Percentiles rank a stretch among this genome's conserved stretches.
Conservation (phyloP, 2,113 vertebrate species). For the Tursiops truncatus region DNA sequence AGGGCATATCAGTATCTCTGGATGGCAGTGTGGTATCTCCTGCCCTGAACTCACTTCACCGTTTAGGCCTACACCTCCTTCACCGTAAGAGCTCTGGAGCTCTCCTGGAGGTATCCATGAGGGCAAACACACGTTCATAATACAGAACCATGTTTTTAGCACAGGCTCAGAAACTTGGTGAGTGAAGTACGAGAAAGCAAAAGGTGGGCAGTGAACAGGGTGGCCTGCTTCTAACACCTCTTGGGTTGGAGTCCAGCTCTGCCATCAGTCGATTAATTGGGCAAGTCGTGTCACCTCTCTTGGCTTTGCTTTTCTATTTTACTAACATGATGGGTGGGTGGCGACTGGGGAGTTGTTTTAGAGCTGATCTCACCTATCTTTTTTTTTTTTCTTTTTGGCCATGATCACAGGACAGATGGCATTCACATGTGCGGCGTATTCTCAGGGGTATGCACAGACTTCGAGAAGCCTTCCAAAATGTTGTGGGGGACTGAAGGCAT, state of each 20-base stretch:
- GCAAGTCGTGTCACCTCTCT: not conserved
- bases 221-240: not conserved
- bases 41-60: not conserved
- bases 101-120: not conserved
- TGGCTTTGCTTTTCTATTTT: not conserved
- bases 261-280: not conserved
- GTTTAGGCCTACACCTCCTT: not conserved
- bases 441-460: not conserved
- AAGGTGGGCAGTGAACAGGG: not conserved
- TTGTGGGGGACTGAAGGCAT: not conserved
- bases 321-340: not conserved
- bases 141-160: not conserved
- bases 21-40: not conserved
- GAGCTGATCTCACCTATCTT: not conserved
- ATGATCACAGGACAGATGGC: not conserved
- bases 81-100: not conserved
- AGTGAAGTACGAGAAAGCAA: not conserved
- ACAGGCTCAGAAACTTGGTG: not conserved
- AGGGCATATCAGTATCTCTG: not conserved
- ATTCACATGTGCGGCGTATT: not conserved
- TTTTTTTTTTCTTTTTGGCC: conserved; percentile 35
- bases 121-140: not conserved
- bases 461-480: conserved; percentile 7
- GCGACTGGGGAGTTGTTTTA: not conserved
- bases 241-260: not conserved